These are phyloP conservation scores for Strigamia maritima DNA, from an alignment of 2,888 invertebrate genomes.

Conservation along the genomic window DNA sequence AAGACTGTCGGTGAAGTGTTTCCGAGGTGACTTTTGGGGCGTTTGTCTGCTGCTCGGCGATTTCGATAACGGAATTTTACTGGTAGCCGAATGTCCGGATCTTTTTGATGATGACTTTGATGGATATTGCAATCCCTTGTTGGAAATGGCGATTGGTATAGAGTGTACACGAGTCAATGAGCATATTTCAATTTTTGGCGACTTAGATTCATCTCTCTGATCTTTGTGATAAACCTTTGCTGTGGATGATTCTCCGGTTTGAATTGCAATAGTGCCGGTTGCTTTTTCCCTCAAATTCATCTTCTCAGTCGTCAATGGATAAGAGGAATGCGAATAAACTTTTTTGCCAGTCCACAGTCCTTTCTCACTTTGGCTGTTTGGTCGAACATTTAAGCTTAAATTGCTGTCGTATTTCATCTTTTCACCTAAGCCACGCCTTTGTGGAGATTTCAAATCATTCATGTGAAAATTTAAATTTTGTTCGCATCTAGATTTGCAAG, in stretches of 20 bases:
- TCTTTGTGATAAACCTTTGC: neutral
- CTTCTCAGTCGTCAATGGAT: neutral
- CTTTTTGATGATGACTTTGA: neutral
- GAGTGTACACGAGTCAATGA: neutral
- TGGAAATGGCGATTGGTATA: neutral
- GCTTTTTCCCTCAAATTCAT: neutral
- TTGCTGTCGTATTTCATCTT: neutral
- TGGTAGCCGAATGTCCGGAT: neutral
- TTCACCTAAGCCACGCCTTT: neutral
- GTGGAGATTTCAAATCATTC: no score
- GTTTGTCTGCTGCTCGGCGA: neutral
- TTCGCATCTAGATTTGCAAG: no score
- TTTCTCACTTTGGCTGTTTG: neutral
- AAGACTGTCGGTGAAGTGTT: neutral
- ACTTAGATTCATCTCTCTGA: neutral
- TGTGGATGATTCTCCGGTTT: neutral
- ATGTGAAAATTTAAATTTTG: no score
- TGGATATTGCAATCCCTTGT: neutral
- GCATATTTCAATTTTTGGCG: neutral
- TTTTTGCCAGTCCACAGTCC: neutral
- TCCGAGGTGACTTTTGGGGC: neutral
- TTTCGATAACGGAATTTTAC: neutral
- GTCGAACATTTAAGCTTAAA: neutral
- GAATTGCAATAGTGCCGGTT: neutral
- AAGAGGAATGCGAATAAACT: neutral